A percentile compares a stretch with the other conserved stretches of the same genome.
These are phyloP conservation scores for Thysanoteuthis rhombus DNA, from an alignment of 2,888 invertebrate species.

Conservation along the genomic window DNA sequence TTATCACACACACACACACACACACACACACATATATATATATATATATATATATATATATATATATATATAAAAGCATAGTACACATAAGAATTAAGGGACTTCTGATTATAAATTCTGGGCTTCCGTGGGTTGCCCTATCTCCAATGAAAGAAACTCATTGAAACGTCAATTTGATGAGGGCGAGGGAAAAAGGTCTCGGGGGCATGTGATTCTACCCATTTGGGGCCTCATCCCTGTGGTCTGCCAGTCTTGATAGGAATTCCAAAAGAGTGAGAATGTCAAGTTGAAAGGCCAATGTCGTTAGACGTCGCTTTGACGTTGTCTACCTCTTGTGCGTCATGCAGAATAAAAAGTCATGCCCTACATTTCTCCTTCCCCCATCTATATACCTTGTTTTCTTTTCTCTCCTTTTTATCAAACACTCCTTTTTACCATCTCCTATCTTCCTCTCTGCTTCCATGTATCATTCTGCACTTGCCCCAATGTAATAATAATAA, in stretches of 20 bases:
- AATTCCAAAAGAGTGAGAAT: background rate
- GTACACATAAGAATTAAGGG: too few species aligned
- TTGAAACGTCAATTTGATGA: background rate
- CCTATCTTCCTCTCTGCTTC: too few species aligned
- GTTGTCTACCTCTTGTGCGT: background rate
- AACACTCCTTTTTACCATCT: too few species aligned
- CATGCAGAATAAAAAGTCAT: too few species aligned
- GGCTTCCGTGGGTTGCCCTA: background rate
- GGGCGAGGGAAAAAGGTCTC: background rate
- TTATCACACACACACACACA: too few species aligned
- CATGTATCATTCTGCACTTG: too few species aligned
- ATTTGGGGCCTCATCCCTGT: background rate
- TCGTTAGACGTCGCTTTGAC: background rate
- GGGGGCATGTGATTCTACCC: background rate
- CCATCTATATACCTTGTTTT: background rate
- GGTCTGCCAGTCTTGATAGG: background rate
- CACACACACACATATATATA: too few species aligned
- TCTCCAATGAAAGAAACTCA: background rate
- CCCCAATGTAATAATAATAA: too few species aligned
- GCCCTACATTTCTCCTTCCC: background rate
- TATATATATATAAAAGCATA: too few species aligned
- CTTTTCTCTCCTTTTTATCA: background rate
- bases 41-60: too few species aligned
- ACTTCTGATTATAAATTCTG: background rate
- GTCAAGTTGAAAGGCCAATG: background rate